Percentiles rank a stretch among this genome's conserved stretches.
phyloP scores from a whole-genome alignment of 1,140 invertebrate species.

The Bathynomus jamesi region DNA sequence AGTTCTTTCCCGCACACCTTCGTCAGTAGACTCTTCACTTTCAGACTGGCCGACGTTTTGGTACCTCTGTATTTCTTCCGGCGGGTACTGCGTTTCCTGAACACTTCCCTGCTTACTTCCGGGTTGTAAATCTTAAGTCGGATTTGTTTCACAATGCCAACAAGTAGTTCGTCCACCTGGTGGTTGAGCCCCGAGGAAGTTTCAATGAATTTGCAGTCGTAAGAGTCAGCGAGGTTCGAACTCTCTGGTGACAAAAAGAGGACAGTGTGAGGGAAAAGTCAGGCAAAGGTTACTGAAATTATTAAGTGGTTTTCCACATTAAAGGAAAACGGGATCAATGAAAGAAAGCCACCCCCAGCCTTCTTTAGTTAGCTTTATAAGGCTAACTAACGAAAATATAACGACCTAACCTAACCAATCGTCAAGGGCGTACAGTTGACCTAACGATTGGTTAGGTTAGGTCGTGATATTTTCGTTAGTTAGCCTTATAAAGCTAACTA shows the following conservation, averaged over 20 bases:
- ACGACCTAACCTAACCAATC: too few species aligned
- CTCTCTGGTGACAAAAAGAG: constrained; percentile 62
- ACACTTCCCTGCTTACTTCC: constrained; percentile 27
- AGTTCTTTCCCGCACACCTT: constrained; percentile 80
- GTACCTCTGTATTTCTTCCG: constrained; percentile 62
- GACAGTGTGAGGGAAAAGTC: constrained; percentile 1
- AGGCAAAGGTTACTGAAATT: background rate
- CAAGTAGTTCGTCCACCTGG: constrained; percentile 84
- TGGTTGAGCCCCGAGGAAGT: constrained; percentile 87
- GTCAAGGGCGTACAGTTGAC: too few species aligned
- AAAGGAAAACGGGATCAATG: too few species aligned
- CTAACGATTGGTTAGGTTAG: too few species aligned
- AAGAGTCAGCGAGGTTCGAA: constrained; percentile 72
- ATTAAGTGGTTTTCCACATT: too few species aligned
- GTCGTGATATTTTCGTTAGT: too few species aligned
- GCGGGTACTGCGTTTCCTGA: constrained; percentile 54
- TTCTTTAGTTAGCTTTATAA: too few species aligned
- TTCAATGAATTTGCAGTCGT: constrained; percentile 90
- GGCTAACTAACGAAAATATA: too few species aligned
- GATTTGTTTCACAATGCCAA: constrained; percentile 80
- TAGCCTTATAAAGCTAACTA: too few species aligned
- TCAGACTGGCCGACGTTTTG: constrained; percentile 66
- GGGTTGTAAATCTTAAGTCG: constrained; percentile 55
- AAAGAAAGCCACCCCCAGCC: too few species aligned
- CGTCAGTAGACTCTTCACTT: constrained; percentile 70